Evolutionary conservation across 1,140 invertebrate species (phyloP).

Genomic region (Drosophila eugracilis): DNA sequence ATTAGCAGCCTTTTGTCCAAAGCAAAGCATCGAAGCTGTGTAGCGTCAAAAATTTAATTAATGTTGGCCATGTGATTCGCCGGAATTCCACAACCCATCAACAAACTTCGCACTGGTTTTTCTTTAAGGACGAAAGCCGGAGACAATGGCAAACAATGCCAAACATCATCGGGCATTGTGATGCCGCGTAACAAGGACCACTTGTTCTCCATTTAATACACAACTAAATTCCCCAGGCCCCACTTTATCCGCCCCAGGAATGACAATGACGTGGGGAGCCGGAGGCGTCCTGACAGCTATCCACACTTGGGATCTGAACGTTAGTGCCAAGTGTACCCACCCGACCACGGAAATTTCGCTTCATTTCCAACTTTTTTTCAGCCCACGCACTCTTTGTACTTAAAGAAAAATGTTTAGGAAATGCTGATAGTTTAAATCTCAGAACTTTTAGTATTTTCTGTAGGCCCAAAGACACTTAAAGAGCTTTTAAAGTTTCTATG

Average conservation of each 20-base stretch:
- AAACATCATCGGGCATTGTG: constrained; percentile 21
- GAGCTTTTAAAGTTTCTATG: not conserved
- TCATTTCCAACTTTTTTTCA: constrained; percentile 23
- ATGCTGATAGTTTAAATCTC: no score
- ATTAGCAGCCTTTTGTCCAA: constrained; percentile 63
- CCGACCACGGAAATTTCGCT: constrained; percentile 27
- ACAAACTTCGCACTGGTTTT: constrained; percentile 21
- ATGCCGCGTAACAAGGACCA: constrained; percentile 23
- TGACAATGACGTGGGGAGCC: constrained; percentile 28
- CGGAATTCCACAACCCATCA: constrained; percentile 22
- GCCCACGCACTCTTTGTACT: not conserved
- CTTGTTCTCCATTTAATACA: constrained; percentile 43
- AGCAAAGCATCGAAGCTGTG: constrained; percentile 37
- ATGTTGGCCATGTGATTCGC: constrained; percentile 52
- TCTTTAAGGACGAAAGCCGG: not conserved
- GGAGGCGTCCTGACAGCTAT: constrained; percentile 14
- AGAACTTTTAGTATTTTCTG: no score
- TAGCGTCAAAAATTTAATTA: constrained; percentile 70
- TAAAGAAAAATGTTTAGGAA: not conserved
- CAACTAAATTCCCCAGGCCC: constrained; percentile 50
- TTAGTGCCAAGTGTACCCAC: constrained; percentile 17
- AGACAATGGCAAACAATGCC: constrained; percentile 36
- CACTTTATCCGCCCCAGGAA: constrained; percentile 47
- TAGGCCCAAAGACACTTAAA: no score
- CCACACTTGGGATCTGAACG: constrained; percentile 27